Conservation (phyloP, 2,113 vertebrate genomes). For the Vireo altiloquus region DNA sequence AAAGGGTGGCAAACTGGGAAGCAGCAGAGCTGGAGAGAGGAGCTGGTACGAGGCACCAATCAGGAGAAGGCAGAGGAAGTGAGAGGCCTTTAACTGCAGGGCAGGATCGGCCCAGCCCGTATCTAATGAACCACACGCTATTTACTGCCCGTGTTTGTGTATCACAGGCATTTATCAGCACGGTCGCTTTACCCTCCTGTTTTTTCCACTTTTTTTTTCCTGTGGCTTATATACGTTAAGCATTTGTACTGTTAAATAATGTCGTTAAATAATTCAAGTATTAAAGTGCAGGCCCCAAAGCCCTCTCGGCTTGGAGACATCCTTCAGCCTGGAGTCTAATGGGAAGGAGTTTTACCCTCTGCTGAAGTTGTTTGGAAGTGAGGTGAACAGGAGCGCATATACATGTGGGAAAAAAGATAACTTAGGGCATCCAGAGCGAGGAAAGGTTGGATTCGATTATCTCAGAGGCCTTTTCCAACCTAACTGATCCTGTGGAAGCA, state of each 20-base stretch:
- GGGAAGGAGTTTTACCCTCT: not conserved
- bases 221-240: not conserved
- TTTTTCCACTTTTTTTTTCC: not conserved
- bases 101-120: not conserved
- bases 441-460: not conserved
- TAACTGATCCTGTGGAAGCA: not conserved
- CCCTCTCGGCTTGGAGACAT: not conserved
- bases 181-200: not conserved
- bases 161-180: not conserved
- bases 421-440: not conserved
- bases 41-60: not conserved
- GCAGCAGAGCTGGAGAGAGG: not conserved
- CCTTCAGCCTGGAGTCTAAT: rapidly evolving
- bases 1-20: not conserved
- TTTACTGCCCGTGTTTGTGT: not conserved
- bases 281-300: not conserved
- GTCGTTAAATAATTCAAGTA: not conserved
- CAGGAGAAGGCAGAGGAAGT: not conserved
- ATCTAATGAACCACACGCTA: not conserved
- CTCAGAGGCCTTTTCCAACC: not conserved
- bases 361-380: not conserved
- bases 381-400: too few relatives aligned
- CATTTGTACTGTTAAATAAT: not conserved
- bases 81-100: not conserved
- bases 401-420: too few relatives aligned